A percentile compares a stretch with the other conserved stretches of the same genome.
Conservation (phyloP, 1,140 invertebrate genomes). For the Holotrichia oblita region DNA sequence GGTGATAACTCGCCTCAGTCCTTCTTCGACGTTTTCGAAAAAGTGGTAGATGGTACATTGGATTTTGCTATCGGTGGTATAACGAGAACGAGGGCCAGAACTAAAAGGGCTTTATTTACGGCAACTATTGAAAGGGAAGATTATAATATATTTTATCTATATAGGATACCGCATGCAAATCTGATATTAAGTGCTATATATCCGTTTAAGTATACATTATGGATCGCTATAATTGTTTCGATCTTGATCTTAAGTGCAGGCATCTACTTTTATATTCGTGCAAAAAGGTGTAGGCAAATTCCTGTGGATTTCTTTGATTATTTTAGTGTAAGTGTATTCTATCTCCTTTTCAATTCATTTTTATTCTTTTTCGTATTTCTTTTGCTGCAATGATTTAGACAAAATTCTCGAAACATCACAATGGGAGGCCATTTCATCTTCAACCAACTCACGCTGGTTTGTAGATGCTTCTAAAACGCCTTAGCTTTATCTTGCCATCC, state of each 20-base stretch:
- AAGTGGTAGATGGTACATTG: not conserved
- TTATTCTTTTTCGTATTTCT: no score
- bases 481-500: no score
- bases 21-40: not conserved
- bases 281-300: not conserved
- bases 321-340: not conserved
- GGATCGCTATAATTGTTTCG: not conserved
- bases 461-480: no score
- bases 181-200: not conserved
- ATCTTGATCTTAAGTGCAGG: not conserved
- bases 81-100: not conserved
- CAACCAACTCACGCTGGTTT: no score
- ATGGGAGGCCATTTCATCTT: no score
- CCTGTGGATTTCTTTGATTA: not conserved
- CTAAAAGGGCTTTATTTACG: not conserved
- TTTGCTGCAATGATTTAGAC: no score
- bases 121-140: not conserved
- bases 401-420: no score
- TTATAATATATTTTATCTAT: not conserved
- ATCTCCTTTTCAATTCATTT: no score
- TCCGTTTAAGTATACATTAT: not conserved
- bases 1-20: not conserved
- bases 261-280: not conserved
- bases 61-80: not conserved
- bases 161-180: not conserved